phyloP scores from a whole-genome alignment of 1,140 invertebrate species.

The Pogonus chalceus region DNA sequence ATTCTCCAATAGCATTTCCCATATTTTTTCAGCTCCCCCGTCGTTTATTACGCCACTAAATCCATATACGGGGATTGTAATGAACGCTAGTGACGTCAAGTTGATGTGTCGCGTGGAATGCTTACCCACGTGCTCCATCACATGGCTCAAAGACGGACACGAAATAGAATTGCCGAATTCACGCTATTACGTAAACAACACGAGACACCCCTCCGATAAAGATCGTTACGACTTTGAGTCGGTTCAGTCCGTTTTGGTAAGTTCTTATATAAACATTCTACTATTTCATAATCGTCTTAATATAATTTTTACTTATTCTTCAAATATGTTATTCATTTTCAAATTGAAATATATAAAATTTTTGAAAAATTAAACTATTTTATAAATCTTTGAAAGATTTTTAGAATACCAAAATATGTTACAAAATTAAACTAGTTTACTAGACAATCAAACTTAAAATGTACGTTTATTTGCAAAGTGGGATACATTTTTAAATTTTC shows the following conservation, averaged over 20 bases:
- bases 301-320: not conserved
- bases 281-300: not conserved
- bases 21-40: constrained; percentile 57
- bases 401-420: no score
- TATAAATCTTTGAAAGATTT: no score
- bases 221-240: constrained; percentile 78
- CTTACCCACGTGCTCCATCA: constrained; percentile 69
- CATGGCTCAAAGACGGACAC: constrained; percentile 68
- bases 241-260: constrained; percentile 67
- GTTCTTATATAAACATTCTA: constrained; percentile 18
- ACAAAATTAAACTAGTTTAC: no score
- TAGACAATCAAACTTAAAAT: no score
- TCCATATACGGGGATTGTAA: constrained; percentile 69
- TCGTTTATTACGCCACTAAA: constrained; percentile 73
- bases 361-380: no score
- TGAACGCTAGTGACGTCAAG: constrained; percentile 61
- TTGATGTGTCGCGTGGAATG: constrained; percentile 83
- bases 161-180: constrained; percentile 49
- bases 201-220: constrained; percentile 54
- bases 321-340: no score
- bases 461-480: no score
- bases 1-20: no score
- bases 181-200: constrained; percentile 57
- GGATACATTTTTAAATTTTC: no score
- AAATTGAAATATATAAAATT: no score